Conservation (phyloP, 2,113 vertebrate genomes). For the Poecile atricapillus region DNA sequence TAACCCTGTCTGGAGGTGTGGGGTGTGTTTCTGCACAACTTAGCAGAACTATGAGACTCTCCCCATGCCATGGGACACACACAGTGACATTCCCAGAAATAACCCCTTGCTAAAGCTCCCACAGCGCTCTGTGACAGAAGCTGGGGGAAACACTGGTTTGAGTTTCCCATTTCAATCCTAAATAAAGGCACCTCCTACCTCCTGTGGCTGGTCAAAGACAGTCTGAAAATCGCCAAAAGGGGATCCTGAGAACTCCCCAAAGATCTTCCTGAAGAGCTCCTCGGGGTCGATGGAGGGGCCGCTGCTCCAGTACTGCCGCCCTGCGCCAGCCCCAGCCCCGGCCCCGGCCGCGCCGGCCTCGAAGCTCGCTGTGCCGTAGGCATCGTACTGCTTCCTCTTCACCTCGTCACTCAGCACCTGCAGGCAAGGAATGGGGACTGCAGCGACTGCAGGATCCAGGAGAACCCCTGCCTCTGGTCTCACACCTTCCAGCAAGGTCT, state of each 20-base stretch:
- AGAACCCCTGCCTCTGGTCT: background rate
- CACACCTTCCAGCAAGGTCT: background rate
- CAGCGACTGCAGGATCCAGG: rapidly evolving
- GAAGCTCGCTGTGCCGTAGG: conserved; percentile 84
- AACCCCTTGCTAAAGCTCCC: background rate
- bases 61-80: rapidly evolving
- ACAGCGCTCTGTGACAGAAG: rapidly evolving
- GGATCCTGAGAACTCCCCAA: conserved; percentile 89
- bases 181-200: conserved; percentile 69
- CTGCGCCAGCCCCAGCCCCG: conserved; percentile 34
- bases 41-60: background rate
- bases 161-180: background rate
- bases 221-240: conserved; percentile 87
- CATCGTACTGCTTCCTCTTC: conserved; percentile 93
- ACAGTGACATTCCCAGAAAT: background rate
- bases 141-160: background rate
- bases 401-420: conserved; percentile 91
- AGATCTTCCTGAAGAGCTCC: conserved; percentile 96
- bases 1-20: background rate
- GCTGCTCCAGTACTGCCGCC: conserved; percentile 86
- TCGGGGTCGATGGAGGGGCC: conserved; percentile 86
- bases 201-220: conserved; percentile 90
- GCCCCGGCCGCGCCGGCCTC: conserved; percentile 70
- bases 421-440: rapidly evolving
- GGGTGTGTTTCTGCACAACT: background rate